These are phyloP conservation scores for Chrysomallon squamiferum DNA, from an alignment of 1,140 invertebrate genomes.

Conservation along the genomic window DNA sequence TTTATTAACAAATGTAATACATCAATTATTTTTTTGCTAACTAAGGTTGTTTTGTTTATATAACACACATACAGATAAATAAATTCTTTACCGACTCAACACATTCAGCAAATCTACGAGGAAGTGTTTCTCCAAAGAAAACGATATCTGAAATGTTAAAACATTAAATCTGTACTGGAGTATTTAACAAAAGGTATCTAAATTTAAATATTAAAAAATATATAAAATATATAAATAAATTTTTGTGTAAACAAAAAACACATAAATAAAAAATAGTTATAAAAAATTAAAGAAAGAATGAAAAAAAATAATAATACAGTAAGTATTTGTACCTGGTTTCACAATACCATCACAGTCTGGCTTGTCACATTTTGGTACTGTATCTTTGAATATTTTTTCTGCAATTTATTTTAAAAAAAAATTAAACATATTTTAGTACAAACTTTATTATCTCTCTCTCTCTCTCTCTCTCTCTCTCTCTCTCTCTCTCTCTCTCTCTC, in stretches of 20 bases:
- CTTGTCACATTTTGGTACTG: constrained; percentile 77
- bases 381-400: constrained; percentile 77
- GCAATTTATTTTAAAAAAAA: constrained; percentile 55
- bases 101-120: constrained; percentile 74
- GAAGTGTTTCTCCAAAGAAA: constrained; percentile 91
- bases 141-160: constrained; percentile 76
- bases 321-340: constrained; percentile 71
- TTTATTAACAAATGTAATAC: no score
- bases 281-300: no score
- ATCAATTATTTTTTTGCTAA: background rate
- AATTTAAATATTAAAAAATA: no score
- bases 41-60: background rate
- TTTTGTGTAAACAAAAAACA: no score
- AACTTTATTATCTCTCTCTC: background rate
- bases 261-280: no score
- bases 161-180: no score
- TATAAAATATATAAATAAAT: no score
- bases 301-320: no score
- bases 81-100: constrained; percentile 10
- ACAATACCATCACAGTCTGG: constrained; percentile 74
- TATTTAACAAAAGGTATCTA: no score
- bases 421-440: constrained; percentile 8
- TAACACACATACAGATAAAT: background rate
- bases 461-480: no score
- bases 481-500: no score